Conservation (phyloP, 2,797 vertebrate genomes). For the Alosa sapidissima region DNA sequence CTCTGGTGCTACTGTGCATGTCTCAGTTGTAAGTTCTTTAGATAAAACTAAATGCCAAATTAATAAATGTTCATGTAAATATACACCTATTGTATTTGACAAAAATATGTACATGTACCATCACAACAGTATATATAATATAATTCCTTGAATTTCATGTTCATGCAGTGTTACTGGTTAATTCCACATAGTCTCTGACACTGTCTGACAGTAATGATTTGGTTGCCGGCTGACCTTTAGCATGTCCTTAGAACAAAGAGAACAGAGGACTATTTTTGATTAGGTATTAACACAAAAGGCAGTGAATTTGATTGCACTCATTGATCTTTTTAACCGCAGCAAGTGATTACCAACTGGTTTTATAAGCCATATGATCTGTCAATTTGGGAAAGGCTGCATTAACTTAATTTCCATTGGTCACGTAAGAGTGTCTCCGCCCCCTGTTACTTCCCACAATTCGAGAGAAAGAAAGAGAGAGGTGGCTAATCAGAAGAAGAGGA, state of each 20-base stretch:
- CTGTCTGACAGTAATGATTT: neutral
- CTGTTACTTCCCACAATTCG: neutral
- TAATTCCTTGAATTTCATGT: too few species aligned
- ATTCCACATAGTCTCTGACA: neutral
- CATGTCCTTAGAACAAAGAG: neutral
- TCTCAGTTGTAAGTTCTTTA: neutral
- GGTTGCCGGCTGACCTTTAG: conserved; percentile 2
- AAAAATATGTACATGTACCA: neutral
- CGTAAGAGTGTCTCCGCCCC: neutral
- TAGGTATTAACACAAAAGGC: conserved; percentile 1
- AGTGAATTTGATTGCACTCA: neutral
- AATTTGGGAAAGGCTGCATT: neutral
- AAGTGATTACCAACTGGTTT: neutral
- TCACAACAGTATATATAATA: neutral
- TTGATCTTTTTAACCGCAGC: conserved; percentile 1
- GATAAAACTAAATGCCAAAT: neutral
- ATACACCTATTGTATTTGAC: neutral
- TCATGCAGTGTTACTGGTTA: neutral
- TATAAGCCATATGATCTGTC: neutral
- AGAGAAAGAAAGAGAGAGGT: neutral
- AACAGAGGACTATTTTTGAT: conserved; percentile 5
- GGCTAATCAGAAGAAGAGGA: neutral
- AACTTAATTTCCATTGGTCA: neutral
- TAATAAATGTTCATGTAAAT: neutral
- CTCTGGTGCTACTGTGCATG: neutral